These are phyloP conservation scores for Chiroxiphia lanceolata DNA, from an alignment of 2,797 vertebrate species.

Conservation along the genomic window DNA sequence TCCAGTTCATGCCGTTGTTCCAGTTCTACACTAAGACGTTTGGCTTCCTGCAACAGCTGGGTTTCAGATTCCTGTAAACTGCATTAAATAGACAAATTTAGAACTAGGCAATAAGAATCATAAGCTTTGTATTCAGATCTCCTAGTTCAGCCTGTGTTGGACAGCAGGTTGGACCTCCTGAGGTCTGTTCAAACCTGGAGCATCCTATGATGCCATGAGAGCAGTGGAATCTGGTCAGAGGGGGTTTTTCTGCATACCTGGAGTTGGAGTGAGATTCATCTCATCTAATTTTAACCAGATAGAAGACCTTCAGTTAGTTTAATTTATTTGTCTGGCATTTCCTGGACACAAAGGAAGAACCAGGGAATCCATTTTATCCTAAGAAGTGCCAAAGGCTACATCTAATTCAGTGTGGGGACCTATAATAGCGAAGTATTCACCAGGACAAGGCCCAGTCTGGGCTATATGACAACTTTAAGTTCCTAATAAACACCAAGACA, in stretches of 20 bases:
- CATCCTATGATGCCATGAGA: not conserved
- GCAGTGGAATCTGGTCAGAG: not conserved
- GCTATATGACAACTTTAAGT: not conserved
- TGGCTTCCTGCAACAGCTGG: constrained; percentile 82
- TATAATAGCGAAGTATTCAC: not conserved
- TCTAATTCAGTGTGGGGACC: not conserved
- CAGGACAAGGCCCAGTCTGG: not conserved
- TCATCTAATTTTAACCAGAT: not conserved
- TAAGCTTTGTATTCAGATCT: not conserved
- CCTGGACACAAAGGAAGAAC: not conserved
- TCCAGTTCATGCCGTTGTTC: constrained; percentile 75
- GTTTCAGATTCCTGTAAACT: constrained; percentile 87
- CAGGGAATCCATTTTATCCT: not conserved
- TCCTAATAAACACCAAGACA: not conserved
- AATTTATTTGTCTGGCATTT: not conserved
- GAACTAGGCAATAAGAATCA: not conserved
- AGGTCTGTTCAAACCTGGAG: not conserved
- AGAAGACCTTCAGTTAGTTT: not conserved
- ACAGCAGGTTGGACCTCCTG: not conserved
- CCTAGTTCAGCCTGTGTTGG: not conserved
- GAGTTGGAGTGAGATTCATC: not conserved
- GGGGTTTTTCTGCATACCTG: not conserved
- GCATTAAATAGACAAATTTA: not conserved
- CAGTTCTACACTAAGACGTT: constrained; percentile 75
- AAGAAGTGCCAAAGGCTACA: not conserved